Percentiles rank a stretch among this genome's conserved stretches.
These are phyloP conservation scores for Silurus meridionalis DNA, from an alignment of 2,113 vertebrate species.

Conservation along the genomic window DNA sequence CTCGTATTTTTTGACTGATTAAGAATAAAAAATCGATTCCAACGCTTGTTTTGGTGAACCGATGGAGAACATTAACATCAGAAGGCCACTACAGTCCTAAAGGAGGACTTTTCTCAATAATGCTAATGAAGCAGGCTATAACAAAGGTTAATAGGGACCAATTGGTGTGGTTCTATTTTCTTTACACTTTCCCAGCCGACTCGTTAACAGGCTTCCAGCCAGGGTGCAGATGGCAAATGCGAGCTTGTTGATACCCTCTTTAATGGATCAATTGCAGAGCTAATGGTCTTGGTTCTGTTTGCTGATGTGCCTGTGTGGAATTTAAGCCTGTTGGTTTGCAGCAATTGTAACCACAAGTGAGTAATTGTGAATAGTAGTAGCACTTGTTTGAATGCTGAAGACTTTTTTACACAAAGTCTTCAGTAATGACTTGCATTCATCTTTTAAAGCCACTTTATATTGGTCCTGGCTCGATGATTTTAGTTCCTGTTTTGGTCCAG, in stretches of 20 bases:
- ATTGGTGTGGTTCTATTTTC: not conserved
- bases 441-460: not conserved
- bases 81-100: not conserved
- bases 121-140: not conserved
- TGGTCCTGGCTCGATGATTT: not conserved
- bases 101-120: not conserved
- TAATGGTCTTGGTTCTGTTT: constrained; percentile 17
- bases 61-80: not conserved
- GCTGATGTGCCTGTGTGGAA: constrained; percentile 39
- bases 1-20: not conserved
- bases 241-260: not conserved
- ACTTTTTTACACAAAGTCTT: not conserved
- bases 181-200: not conserved
- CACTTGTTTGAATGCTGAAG: constrained; percentile 37
- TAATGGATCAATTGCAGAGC: constrained; percentile 5
- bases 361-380: constrained; percentile 2
- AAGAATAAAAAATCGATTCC: not conserved
- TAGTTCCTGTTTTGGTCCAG: not conserved
- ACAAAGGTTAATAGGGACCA: not conserved
- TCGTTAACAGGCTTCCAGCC: not conserved
- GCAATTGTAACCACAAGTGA: not conserved
- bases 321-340: constrained; percentile 34
- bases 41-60: not conserved
- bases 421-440: not conserved
- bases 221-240: not conserved